Percentiles rank a stretch among this genome's conserved stretches.
These are phyloP conservation scores for Dendrocincla fuliginosa DNA, from an alignment of 2,797 vertebrate species.

Conservation along the genomic window DNA sequence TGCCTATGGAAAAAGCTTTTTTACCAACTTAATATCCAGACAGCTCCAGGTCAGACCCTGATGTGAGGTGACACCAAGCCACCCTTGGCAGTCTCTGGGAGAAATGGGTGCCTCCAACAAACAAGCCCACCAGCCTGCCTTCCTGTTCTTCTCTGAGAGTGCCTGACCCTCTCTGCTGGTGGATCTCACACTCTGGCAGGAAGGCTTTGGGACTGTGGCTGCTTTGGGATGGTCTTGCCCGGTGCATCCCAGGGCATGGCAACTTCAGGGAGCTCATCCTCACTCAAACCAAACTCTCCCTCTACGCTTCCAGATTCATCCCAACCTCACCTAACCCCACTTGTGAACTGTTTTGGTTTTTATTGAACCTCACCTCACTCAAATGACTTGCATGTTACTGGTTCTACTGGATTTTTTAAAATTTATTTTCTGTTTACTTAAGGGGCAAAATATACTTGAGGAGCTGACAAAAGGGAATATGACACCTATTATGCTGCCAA, in stretches of 20 bases:
- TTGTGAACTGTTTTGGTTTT: neutral
- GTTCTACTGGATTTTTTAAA: slow-evolving; percentile 47
- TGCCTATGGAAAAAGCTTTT: neutral
- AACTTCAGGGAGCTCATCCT: neutral
- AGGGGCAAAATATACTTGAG: slow-evolving; percentile 26
- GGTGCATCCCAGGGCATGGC: neutral
- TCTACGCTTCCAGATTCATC: neutral
- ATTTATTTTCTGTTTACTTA: slow-evolving; percentile 51
- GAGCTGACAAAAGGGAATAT: slow-evolving; percentile 49
- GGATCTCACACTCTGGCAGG: neutral
- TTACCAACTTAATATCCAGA: neutral
- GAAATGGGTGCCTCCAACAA: neutral
- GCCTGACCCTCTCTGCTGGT: neutral
- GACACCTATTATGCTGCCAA: slow-evolving; percentile 19
- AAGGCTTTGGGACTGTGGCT: neutral
- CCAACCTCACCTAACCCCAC: neutral
- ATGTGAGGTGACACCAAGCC: rapidly evolving
- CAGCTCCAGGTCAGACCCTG: neutral
- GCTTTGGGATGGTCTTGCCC: neutral
- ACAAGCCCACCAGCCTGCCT: neutral
- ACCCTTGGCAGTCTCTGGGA: neutral
- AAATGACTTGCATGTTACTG: neutral
- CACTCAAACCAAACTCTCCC: neutral
- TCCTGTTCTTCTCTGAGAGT: rapidly evolving
- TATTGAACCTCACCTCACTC: neutral